Evolutionary conservation across 2,797 vertebrate genomes (phyloP).

Genomic region (Sciaenops ocellatus): DNA sequence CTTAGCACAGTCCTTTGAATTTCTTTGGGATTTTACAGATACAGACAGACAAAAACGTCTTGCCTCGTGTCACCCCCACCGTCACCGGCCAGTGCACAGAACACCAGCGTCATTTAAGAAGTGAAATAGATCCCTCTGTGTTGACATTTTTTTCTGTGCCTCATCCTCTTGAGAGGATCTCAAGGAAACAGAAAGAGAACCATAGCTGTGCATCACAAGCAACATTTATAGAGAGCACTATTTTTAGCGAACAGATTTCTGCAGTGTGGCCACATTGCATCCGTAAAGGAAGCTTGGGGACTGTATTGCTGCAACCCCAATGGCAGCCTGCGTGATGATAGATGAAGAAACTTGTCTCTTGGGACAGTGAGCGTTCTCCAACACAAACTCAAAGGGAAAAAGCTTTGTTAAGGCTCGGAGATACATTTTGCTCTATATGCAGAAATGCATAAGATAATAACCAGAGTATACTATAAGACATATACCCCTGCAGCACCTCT

Average conservation of each 20-base stretch:
- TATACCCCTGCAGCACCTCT: not conserved
- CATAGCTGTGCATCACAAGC: conserved; percentile 61
- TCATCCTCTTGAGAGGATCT: conserved; percentile 63
- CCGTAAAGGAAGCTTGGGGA: conserved; percentile 65
- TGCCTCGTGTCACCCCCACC: conserved; percentile 14
- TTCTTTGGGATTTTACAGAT: conserved; percentile 38
- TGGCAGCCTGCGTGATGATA: conserved; percentile 71
- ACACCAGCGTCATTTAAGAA: conserved; percentile 35
- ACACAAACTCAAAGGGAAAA: conserved; percentile 58
- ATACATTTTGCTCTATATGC: conserved; percentile 39
- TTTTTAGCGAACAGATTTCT: conserved; percentile 81
- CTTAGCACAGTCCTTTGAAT: conserved; percentile 1
- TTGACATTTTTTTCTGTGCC: conserved; percentile 61
- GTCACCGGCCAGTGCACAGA: conserved; percentile 17
- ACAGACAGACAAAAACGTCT: conserved; percentile 19
- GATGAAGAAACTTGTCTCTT: conserved; percentile 74
- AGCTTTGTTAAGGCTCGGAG: conserved; percentile 44
- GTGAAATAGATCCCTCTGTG: conserved; percentile 57
- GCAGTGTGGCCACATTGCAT: conserved; percentile 74
- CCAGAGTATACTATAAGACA: conserved; percentile 17
- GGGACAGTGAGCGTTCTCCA: conserved; percentile 74
- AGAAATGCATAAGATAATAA: conserved; percentile 35
- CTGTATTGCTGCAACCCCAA: conserved; percentile 62
- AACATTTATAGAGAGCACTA: conserved; percentile 74
- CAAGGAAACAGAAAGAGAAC: conserved; percentile 67